phyloP scores from a whole-genome alignment of 1,140 invertebrate genomes.

The Rhopalosiphum padi region DNA sequence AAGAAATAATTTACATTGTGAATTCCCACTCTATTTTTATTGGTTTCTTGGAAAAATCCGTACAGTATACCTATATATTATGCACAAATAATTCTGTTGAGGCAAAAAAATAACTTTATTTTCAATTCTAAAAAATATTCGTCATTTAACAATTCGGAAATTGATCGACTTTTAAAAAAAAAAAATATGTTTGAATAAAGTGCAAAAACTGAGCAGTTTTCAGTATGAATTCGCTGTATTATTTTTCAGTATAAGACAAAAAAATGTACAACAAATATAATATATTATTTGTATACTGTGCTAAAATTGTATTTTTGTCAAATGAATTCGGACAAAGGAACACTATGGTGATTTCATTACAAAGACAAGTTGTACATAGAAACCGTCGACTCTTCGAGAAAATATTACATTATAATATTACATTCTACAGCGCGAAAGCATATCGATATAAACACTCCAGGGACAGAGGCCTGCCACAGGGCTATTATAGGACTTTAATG shows the following conservation, averaged over 20 bases:
- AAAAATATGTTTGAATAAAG: neutral
- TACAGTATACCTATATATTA: neutral
- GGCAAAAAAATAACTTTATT: neutral
- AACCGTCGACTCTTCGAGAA: neutral
- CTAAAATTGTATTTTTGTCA: neutral
- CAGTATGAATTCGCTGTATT: neutral
- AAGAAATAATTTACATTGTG: neutral
- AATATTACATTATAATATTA: no score
- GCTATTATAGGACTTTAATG: neutral
- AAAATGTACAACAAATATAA: neutral
- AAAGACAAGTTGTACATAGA: neutral
- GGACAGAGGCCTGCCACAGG: no score
- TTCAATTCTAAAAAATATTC: neutral
- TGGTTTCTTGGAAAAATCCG: neutral
- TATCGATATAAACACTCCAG: neutral
- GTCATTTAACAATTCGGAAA: neutral
- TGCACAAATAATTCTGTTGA: neutral
- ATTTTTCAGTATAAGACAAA: neutral
- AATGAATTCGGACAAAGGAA: neutral
- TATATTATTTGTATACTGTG: neutral
- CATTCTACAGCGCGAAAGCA: neutral
- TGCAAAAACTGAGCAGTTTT: neutral
- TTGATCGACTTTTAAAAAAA: neutral
- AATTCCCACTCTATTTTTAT: neutral
- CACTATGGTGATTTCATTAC: neutral